These are phyloP conservation scores for Limenitis arthemis DNA, from an alignment of 2,888 invertebrate genomes.

Conservation along the genomic window DNA sequence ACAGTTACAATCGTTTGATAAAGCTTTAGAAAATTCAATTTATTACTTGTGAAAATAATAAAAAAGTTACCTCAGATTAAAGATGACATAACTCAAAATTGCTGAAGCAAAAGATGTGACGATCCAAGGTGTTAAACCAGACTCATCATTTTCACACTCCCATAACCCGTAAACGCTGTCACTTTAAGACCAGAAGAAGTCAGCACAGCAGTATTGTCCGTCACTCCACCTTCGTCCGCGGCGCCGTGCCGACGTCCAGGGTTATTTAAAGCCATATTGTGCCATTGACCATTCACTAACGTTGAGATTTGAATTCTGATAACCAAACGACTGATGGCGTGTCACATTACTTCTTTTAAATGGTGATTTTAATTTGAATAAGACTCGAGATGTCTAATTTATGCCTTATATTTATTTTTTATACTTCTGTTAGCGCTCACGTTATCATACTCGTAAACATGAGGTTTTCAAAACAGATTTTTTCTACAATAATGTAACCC, in stretches of 20 bases:
- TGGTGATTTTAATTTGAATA: constrained; percentile 29
- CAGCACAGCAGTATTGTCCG: constrained; percentile 57
- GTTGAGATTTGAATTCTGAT: constrained; percentile 58
- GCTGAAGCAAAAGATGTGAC: too few species aligned
- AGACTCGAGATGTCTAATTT: constrained; percentile 22
- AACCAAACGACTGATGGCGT: constrained; percentile 57
- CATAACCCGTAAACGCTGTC: constrained; percentile 47
- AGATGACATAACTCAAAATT: too few species aligned
- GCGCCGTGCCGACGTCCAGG: constrained; percentile 59
- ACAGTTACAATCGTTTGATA: not conserved
- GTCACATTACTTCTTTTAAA: constrained; percentile 42
- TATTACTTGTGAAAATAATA: too few species aligned
- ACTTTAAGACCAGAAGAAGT: constrained; percentile 45
- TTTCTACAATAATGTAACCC: too few species aligned
- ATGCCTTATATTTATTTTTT: constrained; percentile 7
- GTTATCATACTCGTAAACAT: too few species aligned
- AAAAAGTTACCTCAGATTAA: too few species aligned
- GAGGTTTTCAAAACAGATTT: too few species aligned
- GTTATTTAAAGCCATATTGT: constrained; percentile 70
- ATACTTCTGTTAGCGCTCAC: not conserved
- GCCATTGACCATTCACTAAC: constrained; percentile 45
- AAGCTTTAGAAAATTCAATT: too few species aligned
- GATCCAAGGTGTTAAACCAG: constrained; percentile 21
- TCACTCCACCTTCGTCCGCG: constrained; percentile 59
- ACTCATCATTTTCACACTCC: constrained; percentile 46